Evolutionary conservation across 2,113 vertebrate species (phyloP).

Genomic region (Brevimyrus niger): DNA sequence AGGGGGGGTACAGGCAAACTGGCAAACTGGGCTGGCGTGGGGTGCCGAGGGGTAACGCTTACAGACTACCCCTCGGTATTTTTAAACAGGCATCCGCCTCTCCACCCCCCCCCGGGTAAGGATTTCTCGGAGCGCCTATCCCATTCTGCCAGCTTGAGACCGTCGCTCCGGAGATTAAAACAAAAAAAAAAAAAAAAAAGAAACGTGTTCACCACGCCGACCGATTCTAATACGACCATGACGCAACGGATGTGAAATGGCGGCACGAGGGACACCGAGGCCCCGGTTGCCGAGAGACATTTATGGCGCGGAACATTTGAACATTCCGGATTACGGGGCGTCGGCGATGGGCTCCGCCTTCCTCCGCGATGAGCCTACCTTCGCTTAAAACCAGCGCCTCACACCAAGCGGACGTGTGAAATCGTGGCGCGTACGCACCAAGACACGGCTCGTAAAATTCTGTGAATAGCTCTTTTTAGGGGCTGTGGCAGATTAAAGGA

Average conservation of each 20-base stretch:
- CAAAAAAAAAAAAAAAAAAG: background rate
- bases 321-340: background rate
- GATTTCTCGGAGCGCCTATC: conserved; percentile 5
- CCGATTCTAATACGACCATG: background rate
- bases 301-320: conserved; percentile 5
- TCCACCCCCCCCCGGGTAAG: background rate
- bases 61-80: background rate
- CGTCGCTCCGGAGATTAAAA: background rate
- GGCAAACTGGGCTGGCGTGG: background rate
- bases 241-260: background rate
- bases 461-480: conserved; percentile 24
- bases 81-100: background rate
- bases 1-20: background rate
- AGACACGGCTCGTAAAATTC: background rate
- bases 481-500: conserved; percentile 19
- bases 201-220: background rate
- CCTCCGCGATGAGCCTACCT: background rate
- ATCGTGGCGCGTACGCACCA: conserved; percentile 2
- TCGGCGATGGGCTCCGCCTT: background rate
- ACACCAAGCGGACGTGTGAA: conserved; percentile 13
- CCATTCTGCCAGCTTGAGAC: conserved; percentile 2
- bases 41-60: background rate
- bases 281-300: background rate
- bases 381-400: background rate
- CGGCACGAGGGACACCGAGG: background rate